Conservation (phyloP, 2,113 vertebrate species). For the Pomatorhinus ruficollis region DNA sequence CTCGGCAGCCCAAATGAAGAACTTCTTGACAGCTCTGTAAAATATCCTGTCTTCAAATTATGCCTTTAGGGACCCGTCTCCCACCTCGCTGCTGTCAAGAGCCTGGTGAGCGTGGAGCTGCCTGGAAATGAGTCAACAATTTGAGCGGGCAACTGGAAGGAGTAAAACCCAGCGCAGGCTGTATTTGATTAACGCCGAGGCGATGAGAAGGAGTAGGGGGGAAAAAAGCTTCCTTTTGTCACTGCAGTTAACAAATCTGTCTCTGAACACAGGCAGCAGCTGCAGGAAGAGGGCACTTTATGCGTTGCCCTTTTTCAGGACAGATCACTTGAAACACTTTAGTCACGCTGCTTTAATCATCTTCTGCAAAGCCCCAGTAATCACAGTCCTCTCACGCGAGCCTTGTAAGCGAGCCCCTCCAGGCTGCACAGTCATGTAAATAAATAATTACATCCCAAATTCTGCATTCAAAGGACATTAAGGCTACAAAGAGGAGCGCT, state of each 20-base stretch:
- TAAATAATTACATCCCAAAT: conserved; percentile 53
- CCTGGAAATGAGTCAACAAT: conserved; percentile 58
- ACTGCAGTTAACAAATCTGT: conserved; percentile 22
- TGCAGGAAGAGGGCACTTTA: conserved; percentile 59
- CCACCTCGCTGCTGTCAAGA: conserved; percentile 54
- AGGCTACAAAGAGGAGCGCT: background rate
- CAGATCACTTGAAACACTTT: conserved; percentile 42
- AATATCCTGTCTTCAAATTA: conserved; percentile 45
- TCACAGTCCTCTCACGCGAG: conserved; percentile 23
- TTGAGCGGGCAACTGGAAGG: conserved; percentile 36
- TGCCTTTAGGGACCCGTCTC: conserved; percentile 49
- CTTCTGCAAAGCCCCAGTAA: conserved; percentile 3
- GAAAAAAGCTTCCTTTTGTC: conserved; percentile 39
- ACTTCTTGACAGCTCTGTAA: conserved; percentile 68
- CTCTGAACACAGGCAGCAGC: conserved; percentile 32
- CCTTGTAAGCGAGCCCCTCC: background rate
- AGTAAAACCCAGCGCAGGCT: background rate
- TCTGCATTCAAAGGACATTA: conserved; percentile 29
- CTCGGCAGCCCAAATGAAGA: conserved; percentile 50
- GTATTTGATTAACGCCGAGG: background rate
- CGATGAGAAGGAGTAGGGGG: background rate
- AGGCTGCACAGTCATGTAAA: conserved; percentile 36
- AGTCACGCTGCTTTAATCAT: conserved; percentile 52
- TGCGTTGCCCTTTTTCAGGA: conserved; percentile 4
- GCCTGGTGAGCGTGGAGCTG: conserved; percentile 30